These are phyloP conservation scores for Rhamphomyia laevipes DNA, from an alignment of 2,888 invertebrate species.

Conservation along the genomic window DNA sequence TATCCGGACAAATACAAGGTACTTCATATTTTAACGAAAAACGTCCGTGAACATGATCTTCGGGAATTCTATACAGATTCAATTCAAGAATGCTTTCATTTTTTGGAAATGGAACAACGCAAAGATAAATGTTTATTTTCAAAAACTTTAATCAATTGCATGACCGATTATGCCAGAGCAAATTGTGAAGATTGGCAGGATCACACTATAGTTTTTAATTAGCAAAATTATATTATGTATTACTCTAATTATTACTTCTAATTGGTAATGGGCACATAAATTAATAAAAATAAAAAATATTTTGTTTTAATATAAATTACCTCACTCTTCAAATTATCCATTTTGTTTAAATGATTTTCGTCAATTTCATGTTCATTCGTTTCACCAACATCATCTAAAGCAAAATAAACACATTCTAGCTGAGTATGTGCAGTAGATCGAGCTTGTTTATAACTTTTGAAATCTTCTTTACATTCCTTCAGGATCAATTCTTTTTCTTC, in stretches of 20 bases:
- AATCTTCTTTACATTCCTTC: constrained; percentile 44
- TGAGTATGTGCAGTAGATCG: constrained; percentile 46
- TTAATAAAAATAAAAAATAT: not conserved
- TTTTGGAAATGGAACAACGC: constrained; percentile 42
- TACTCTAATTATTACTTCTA: not conserved
- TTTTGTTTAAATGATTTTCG: constrained; percentile 39
- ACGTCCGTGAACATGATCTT: constrained; percentile 50
- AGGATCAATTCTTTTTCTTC: constrained; percentile 44
- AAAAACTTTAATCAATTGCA: constrained; percentile 50
- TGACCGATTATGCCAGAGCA: constrained; percentile 56
- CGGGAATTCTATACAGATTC: constrained; percentile 58
- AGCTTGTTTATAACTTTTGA: constrained; percentile 40
- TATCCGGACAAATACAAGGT: constrained; percentile 53
- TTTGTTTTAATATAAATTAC: constrained; percentile 28
- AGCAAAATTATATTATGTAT: not conserved
- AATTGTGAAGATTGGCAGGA: constrained; percentile 68
- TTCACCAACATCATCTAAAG: constrained; percentile 40
- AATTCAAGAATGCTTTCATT: constrained; percentile 58
- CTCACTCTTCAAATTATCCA: constrained; percentile 41
- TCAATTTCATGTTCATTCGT: constrained; percentile 31
- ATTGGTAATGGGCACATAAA: not conserved
- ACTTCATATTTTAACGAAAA: constrained; percentile 47
- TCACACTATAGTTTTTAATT: constrained; percentile 36
- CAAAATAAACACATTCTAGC: constrained; percentile 46
- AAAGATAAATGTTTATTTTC: constrained; percentile 55